Base-by-base conservation (phyloP, 2,113 vertebrate genomes). In the Physeter macrocephalus region DNA sequence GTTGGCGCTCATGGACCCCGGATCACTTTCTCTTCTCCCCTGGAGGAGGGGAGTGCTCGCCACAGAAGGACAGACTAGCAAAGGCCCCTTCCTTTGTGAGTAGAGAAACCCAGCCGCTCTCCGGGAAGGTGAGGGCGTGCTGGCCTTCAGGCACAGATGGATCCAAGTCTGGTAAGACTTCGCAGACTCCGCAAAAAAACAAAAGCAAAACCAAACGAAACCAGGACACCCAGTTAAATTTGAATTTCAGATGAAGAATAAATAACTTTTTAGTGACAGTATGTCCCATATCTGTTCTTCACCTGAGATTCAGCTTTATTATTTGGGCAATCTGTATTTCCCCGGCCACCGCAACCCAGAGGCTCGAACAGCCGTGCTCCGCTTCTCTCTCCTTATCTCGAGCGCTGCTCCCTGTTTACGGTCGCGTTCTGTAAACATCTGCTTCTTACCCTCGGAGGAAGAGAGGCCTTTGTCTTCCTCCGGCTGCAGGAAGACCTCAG, bases 311-410 rank as follows among this genome's bases (percentile, higher is more conserved):
- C 64, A 11, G 17, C 46, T 10, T 41, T 39, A 39, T 20, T 0
- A 39, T 20, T 0, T 4, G n/a, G 75, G 31, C 17, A 6, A 3
- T 54, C 2, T 21, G 41, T 8, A 54, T 75, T 39, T n/a, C 5
- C 15, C 43, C 8, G 36, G 8, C 8, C 14, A 1, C 25, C 34
- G 18, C 21, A 2, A 15, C 2, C 15, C 5, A 0, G 43, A 34
- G 43, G 31, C 36, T 64, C 12, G 9, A 36, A 18, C n/a, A 31
- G 0, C 0, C 5, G 2, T 2, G 18, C 25, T 18, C 10, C 15
- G 36, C 27, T 6, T 4, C 6, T 4, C 8, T 23, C 49, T 49
- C 49, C 31, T 20, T 9, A 1, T 49, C 82, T 29, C 2, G 31
- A 29, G 23, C 17, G 6, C 36, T n/a, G 49, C 34, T 49, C 18